These are phyloP conservation scores for Schizaphis graminum DNA, from an alignment of 2,888 invertebrate species.

Conservation along the genomic window DNA sequence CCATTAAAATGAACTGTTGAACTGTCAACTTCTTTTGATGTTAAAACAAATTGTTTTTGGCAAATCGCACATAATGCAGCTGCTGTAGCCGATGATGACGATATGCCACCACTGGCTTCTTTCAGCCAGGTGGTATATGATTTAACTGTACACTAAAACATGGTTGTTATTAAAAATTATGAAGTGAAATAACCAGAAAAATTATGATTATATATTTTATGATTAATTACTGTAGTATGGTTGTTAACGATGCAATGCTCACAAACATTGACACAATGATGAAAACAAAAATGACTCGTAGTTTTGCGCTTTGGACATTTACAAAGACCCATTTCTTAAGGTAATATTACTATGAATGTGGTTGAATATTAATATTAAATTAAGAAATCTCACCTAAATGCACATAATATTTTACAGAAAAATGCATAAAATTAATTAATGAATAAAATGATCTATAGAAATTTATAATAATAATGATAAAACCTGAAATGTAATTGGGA, in stretches of 20 bases:
- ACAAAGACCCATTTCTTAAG: conserved; percentile 91
- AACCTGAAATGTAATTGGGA: neutral
- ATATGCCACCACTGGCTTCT: conserved; percentile 25
- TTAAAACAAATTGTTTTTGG: conserved; percentile 50
- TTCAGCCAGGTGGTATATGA: conserved; percentile 51
- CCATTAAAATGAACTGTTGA: neutral
- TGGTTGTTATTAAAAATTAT: neutral
- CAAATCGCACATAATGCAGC: conserved; percentile 48
- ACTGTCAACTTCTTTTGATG: conserved; percentile 11
- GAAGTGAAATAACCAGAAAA: neutral
- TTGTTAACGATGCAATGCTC: conserved; percentile 97
- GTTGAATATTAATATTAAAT: neutral
- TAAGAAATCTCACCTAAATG: neutral
- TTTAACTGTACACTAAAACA: conserved; percentile 45
- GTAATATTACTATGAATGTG: neutral
- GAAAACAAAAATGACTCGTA: conserved; percentile 99
- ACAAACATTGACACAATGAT: conserved; percentile 98
- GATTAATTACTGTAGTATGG: conserved; percentile 86
- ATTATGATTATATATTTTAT: neutral
- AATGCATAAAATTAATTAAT: neutral
- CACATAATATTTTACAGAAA: neutral
- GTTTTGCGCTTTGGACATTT: conserved; percentile 98
- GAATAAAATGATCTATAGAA: neutral
- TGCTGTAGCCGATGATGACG: neutral
- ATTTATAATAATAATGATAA: neutral